These are phyloP conservation scores for Patiria pectinifera DNA, from an alignment of 53 echinoderm and acorn worm species.

Conservation along the genomic window DNA sequence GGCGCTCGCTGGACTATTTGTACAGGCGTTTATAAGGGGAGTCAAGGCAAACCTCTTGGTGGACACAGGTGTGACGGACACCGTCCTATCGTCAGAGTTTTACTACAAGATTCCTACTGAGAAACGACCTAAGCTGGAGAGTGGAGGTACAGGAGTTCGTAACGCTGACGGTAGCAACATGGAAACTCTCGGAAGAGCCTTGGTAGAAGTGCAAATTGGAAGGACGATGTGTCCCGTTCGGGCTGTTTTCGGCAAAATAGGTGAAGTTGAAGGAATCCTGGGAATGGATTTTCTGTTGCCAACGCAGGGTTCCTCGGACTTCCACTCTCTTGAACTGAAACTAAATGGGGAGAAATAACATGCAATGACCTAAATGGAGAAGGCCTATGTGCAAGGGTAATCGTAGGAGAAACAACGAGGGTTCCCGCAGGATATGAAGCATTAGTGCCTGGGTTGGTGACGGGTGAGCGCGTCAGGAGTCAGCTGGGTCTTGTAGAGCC, in stretches of 20 bases:
- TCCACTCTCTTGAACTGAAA: slow-evolving; percentile 15
- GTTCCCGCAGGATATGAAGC: slow-evolving; percentile 46
- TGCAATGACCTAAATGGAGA: slow-evolving; percentile 25
- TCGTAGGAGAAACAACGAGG: slow-evolving; percentile 33
- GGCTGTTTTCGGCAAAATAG: slow-evolving; percentile 57
- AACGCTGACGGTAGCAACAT: slow-evolving; percentile 56
- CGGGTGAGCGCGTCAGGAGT: neutral
- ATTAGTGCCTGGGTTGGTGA: slow-evolving; percentile 21
- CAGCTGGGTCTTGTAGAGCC: slow-evolving; percentile 44
- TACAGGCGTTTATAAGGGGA: slow-evolving; percentile 31
- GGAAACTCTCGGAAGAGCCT: slow-evolving; percentile 43
- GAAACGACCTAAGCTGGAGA: slow-evolving; percentile 42
- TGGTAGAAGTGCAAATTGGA: slow-evolving; percentile 38
- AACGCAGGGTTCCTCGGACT: slow-evolving; percentile 10
- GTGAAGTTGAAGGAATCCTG: slow-evolving; percentile 49
- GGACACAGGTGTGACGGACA: slow-evolving; percentile 58
- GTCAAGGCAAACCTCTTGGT: slow-evolving; percentile 40
- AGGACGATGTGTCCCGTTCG: slow-evolving; percentile 13
- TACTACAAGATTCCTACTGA: slow-evolving; percentile 38
- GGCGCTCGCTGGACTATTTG: slow-evolving; percentile 17
- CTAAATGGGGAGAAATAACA: no score
- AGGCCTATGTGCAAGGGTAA: slow-evolving; percentile 26
- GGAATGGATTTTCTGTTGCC: slow-evolving; percentile 50
- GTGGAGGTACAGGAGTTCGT: neutral
- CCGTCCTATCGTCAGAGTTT: slow-evolving; percentile 53